Base-by-base conservation (phyloP, 2,797 vertebrate species). In the Chelon auratus region DNA sequence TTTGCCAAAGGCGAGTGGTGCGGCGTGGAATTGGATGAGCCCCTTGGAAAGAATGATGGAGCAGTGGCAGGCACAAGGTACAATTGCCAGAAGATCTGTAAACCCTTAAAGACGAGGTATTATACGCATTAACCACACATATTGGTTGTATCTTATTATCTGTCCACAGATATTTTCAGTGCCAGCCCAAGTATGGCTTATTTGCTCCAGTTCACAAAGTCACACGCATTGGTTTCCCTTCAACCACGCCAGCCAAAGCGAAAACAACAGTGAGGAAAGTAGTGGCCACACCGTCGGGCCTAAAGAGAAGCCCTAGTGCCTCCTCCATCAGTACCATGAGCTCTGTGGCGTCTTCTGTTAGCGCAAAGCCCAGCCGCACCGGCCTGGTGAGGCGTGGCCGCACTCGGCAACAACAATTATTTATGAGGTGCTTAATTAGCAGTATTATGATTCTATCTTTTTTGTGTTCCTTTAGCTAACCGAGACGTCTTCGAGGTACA, bases 1-100 rank as follows among this genome's bases (percentile, higher is more conserved):
- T 99, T 99, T 85, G 98, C 98, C 24, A 99, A 99, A 91, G 98
- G 98, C 39, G 98, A 99, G 9, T 99, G 98, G 98, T 99, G 98
- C 57, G 98, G 98, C 0, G 98, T 99, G 22, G 98, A 99, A 72
- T 84, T 99, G 65, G 98, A 99, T 22, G 98, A 99, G 24, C 98
- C 98, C 2, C 91, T 99, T 30, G 98, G 98, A 43, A 99, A 99
- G 92, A 99, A 99, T 0, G 98, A 99, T 7, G 98, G 98, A 14
- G 97, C 98, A 0, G 97, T 99, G 63, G 98, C 98, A 66, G 98
- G 98, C 90, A 99, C 98, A 4, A 97, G 98, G 98, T 99, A 82
- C 6, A 40, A 43, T 63, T 43, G 15, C 22, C 13, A 42, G 22
- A 17, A 10, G 9, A 55, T 65, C 18, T 73, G 26, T 45, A 37